Evolutionary conservation across 2,797 vertebrate genomes (phyloP).

Genomic region (Arremon aurantiirostris): DNA sequence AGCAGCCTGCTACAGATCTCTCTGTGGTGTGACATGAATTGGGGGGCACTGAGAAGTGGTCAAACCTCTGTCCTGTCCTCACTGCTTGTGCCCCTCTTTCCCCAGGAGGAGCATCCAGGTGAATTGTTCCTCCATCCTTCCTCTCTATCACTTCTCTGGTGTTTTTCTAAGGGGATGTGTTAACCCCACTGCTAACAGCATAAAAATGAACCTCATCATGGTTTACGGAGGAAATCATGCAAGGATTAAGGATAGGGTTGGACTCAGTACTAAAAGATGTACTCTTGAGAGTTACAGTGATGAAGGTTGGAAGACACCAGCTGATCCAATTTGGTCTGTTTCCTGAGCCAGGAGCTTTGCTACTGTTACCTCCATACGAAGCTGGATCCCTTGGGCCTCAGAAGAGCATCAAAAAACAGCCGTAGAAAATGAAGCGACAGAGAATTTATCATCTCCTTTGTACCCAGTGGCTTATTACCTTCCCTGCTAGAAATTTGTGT

Average conservation of each 20-base stretch:
- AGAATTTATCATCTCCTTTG: neutral
- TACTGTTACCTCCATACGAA: neutral
- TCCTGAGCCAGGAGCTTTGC: neutral
- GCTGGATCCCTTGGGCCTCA: neutral
- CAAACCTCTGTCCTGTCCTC: neutral
- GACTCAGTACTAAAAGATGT: neutral
- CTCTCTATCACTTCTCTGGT: neutral
- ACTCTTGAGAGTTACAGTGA: neutral
- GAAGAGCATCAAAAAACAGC: neutral
- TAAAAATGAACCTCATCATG: neutral
- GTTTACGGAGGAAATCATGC: neutral
- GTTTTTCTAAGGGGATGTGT: neutral
- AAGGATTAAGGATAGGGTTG: neutral
- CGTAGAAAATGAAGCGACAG: neutral
- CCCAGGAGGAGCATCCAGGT: neutral
- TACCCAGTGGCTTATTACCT: neutral
- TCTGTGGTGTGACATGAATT: neutral
- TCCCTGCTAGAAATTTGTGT: neutral
- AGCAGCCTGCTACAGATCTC: neutral
- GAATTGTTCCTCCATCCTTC: neutral
- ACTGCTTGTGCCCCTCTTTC: neutral
- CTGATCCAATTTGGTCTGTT: rapidly evolving
- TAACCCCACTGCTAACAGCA: neutral
- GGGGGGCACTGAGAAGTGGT: neutral
- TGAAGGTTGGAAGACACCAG: neutral